A percentile compares a stretch with the other conserved stretches of the same genome.
phyloP scores from a whole-genome alignment of 2,888 invertebrate genomes.

The Uloborus plumipes region DNA sequence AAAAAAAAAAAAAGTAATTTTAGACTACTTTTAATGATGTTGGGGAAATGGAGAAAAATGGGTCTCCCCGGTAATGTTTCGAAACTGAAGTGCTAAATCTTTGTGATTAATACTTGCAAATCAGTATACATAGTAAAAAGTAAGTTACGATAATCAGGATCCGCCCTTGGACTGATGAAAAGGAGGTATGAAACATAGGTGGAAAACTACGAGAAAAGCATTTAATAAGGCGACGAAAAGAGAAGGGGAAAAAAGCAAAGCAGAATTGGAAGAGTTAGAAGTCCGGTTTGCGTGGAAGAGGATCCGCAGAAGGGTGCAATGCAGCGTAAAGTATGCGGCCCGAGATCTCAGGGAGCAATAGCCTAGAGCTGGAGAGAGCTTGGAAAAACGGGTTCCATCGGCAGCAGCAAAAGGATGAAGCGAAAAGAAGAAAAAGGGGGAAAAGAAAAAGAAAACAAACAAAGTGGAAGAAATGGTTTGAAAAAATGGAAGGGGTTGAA shows the following conservation, averaged over 20 bases:
- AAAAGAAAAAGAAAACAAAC: conserved; percentile 16
- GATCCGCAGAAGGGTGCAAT: conserved; percentile 7
- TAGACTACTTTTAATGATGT: too few species aligned
- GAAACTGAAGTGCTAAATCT: too few species aligned
- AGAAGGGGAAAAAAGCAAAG: neutral
- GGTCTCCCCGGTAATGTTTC: too few species aligned
- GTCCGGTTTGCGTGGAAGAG: conserved; percentile 9
- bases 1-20: too few species aligned
- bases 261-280: conserved; percentile 12
- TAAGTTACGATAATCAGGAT: too few species aligned
- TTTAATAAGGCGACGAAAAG: conserved; percentile 2
- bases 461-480: conserved; percentile 6
- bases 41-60: too few species aligned
- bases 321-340: conserved; percentile 49
- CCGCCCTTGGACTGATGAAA: neutral
- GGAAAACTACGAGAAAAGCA: conserved; percentile 1
- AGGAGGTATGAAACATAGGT: conserved; percentile 6
- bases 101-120: too few species aligned
- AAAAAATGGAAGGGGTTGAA: conserved; percentile 40
- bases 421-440: conserved; percentile 16
- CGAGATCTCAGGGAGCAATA: conserved; percentile 38
- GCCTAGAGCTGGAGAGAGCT: conserved; percentile 39
- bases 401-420: conserved; percentile 14
- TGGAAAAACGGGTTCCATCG: too few species aligned
- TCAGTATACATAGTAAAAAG: too few species aligned